These are phyloP conservation scores for Oreochromis grahami DNA, from an alignment of 2,797 vertebrate genomes.

Conservation along the genomic window DNA sequence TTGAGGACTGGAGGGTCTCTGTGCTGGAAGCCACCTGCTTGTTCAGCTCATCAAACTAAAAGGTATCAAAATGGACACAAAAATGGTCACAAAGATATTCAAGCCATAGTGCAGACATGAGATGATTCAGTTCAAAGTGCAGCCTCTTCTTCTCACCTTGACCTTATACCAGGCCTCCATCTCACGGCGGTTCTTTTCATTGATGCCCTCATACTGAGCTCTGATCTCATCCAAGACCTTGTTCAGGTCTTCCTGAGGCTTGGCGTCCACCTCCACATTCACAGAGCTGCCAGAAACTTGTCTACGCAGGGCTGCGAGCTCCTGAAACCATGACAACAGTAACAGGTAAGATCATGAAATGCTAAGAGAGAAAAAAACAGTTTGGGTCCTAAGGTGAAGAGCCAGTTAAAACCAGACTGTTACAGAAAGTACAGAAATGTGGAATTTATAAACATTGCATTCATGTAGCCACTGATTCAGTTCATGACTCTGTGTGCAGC, in stretches of 20 bases:
- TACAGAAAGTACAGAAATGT: accelerated
- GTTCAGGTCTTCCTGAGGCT: constrained; percentile 58
- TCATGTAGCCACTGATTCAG: neutral
- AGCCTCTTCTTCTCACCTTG: constrained; percentile 60
- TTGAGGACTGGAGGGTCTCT: constrained; percentile 53
- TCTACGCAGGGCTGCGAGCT: constrained; percentile 48
- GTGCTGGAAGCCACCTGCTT: constrained; percentile 55
- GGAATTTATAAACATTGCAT: accelerated
- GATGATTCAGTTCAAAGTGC: too few relatives aligned
- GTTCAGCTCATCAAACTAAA: constrained; percentile 72
- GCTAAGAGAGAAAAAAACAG: neutral
- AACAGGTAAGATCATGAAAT: neutral
- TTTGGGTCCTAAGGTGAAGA: neutral
- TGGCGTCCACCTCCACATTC: constrained; percentile 72
- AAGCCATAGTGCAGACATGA: neutral
- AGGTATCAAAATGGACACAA: neutral
- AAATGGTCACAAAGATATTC: neutral
- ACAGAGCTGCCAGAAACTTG: constrained; percentile 47
- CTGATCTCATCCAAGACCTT: constrained; percentile 46
- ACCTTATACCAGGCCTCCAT: constrained; percentile 74
- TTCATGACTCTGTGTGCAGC: neutral
- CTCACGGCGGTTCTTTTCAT: constrained; percentile 63
- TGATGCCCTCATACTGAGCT: constrained; percentile 66
- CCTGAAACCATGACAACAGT: constrained; percentile 40
- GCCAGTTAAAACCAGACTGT: accelerated